Percentiles rank a stretch among this genome's conserved stretches.
Conservation (phyloP, 2,113 vertebrate genomes). For the Hipposideros armiger region DNA sequence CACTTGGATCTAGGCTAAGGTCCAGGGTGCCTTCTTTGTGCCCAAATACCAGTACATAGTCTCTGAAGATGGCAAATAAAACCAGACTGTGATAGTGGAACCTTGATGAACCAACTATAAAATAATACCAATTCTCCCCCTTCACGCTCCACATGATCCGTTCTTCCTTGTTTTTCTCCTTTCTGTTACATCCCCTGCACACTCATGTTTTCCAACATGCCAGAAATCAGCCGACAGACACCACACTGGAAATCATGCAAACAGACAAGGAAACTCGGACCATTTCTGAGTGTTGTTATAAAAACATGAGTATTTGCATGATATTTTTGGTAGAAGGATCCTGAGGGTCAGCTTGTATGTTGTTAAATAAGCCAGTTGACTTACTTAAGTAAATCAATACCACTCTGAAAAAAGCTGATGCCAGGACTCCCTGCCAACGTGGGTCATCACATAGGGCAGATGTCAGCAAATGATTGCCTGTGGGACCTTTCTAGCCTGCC, state of each 20-base stretch:
- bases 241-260: background rate
- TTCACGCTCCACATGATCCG: rapidly evolving
- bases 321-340: background rate
- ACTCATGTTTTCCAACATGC: rapidly evolving
- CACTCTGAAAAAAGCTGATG: background rate
- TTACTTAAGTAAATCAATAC: background rate
- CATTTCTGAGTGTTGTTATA: background rate
- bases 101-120: background rate
- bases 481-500: background rate
- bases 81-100: background rate
- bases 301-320: background rate
- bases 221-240: background rate
- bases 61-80: background rate
- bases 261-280: background rate
- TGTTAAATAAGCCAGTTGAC: background rate
- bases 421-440: background rate
- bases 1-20: background rate
- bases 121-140: background rate
- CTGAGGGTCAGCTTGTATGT: background rate
- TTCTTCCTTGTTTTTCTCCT: background rate
- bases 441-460: background rate
- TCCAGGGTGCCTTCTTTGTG: background rate
- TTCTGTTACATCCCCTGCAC: background rate
- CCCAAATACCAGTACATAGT: background rate
- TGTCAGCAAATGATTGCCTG: background rate